Percentiles rank a stretch among this genome's conserved stretches.
phyloP scores from a whole-genome alignment of 2,113 vertebrate species.

The Sander vitreus region DNA sequence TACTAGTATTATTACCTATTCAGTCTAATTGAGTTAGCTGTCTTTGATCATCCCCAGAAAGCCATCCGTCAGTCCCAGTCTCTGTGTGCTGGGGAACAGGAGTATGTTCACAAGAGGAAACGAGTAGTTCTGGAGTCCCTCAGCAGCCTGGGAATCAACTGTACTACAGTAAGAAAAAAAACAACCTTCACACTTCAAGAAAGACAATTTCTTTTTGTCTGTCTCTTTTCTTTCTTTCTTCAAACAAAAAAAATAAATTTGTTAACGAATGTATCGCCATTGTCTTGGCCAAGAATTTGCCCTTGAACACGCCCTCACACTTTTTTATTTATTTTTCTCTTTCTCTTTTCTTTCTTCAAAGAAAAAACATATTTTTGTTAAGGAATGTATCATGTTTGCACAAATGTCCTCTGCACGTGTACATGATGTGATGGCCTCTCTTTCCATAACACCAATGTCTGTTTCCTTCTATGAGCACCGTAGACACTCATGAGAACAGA shows the following conservation, averaged over 20 bases:
- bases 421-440: not conserved
- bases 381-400: not conserved
- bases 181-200: too few species aligned
- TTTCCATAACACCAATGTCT: not conserved
- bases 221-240: too few species aligned
- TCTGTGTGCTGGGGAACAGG: conserved; percentile 60
- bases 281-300: too few species aligned
- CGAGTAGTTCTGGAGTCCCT: conserved; percentile 51
- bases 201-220: not conserved
- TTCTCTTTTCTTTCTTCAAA: not conserved
- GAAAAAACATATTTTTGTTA: not conserved
- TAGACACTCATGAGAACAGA: not conserved
- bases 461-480: not conserved
- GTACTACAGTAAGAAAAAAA: conserved; percentile 42
- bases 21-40: not conserved
- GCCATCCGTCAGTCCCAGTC: conserved; percentile 28
- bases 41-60: conserved; percentile 34
- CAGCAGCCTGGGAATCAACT: conserved; percentile 48
- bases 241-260: too few species aligned
- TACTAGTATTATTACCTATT: not conserved
- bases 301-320: too few species aligned
- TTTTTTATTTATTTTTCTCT: too few species aligned
- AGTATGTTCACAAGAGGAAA: conserved; percentile 65
- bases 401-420: not conserved
- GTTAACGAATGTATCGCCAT: not conserved